Percentiles rank a stretch among this genome's conserved stretches.
Evolutionary conservation across 2,113 vertebrate genomes (phyloP).

Genomic region (Suncus etruscus): DNA sequence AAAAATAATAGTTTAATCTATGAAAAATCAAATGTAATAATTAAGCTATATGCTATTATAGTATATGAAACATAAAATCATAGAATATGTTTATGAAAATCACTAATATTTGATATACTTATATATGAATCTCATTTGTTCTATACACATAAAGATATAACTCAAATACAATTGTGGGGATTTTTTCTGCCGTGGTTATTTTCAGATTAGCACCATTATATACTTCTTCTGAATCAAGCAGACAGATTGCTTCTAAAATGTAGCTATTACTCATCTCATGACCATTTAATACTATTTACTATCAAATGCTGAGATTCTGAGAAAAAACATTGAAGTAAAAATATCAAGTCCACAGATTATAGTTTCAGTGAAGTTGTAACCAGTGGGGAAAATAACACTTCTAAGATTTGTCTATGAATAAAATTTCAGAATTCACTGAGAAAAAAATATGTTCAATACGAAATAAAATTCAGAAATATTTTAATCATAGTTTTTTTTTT

Average conservation of each 20-base stretch:
- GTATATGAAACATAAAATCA: slow-evolving; percentile 35
- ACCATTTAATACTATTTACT: neutral
- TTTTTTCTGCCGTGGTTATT: neutral
- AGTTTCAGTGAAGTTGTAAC: slow-evolving; percentile 27
- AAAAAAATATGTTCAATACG: slow-evolving; percentile 22
- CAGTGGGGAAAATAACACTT: neutral
- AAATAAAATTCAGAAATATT: slow-evolving; percentile 7
- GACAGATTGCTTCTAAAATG: neutral
- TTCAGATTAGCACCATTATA: neutral
- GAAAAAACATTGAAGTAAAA: slow-evolving; percentile 21
- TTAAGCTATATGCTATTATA: neutral
- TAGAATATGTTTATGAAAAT: neutral
- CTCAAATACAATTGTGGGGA: neutral
- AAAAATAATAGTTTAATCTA: neutral
- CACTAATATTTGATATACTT: slow-evolving; percentile 14
- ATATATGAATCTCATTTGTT: neutral
- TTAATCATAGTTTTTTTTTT: neutral
- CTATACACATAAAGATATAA: neutral
- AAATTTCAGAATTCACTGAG: slow-evolving; percentile 24
- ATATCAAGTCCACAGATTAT: slow-evolving; percentile 2
- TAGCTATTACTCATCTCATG: neutral
- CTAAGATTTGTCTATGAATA: neutral
- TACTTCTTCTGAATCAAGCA: slow-evolving; percentile 3
- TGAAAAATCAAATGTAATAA: slow-evolving; percentile 30
- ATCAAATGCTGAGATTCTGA: slow-evolving; percentile 37